Evolutionary conservation across 2,797 vertebrate genomes (phyloP), one percentile per base, ranked within the genome.

Genomic region (Pogoniulus pusillus): DNA sequence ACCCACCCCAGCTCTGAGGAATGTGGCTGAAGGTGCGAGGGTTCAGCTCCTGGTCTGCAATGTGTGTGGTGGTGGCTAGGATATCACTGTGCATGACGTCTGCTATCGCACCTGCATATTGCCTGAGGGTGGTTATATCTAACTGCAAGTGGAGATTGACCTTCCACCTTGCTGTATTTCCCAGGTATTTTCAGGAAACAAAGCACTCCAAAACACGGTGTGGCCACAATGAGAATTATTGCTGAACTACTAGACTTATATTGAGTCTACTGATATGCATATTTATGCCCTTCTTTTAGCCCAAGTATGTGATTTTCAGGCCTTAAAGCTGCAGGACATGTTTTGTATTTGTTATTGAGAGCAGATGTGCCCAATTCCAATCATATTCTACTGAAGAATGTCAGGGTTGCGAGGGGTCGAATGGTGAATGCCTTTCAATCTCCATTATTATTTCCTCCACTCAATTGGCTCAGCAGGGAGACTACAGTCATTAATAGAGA

Each of bases 401-500:
- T 93, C n/a, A 80, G 87, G 96, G 96, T 95, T 96, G 90, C 16
- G 2, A 94, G 90, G 97, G 97, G 97, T 98, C 76, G 77, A 88
- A 94, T 93, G 73, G 90, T 96, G 97, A 96, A 91, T 77, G 93
- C 95, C 94, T 98, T 97, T 98, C 97, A 96, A 96, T 97, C 96
- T 97, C 94, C 90, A 95, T 97, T 97, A 97, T 97, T 97, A 96
- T 97, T 98, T 98, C 97, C 96, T 97, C 96, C 93, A 92, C 96
- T 97, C 96, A 96, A 93, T 96, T 97, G 96, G 85, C 69, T 0
- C 96, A 96, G 97, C 96, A 96, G 96, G 96, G 95, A 97, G 91
- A 95, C 91, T 17, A 29, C 39, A 85, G 74, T 80, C 18, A 49
- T 93, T 95, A 97, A 94, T 75, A 91, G 92, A 92, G 96, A 91